Conservation (phyloP, 2,888 invertebrate species). For the Xanthorhoe spadicearia region DNA sequence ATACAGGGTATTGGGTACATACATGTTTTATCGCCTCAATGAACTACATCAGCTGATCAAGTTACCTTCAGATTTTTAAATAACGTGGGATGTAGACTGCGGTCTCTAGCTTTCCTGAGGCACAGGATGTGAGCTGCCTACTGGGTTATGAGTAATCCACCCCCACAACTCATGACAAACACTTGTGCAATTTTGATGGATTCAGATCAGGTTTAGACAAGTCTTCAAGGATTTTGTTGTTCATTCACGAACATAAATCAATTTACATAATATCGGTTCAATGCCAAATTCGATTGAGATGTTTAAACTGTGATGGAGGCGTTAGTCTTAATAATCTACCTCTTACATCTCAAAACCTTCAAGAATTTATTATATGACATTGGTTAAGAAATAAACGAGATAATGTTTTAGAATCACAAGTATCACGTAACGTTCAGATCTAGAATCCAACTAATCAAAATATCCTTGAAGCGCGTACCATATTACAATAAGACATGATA, state of each 20-base stretch:
- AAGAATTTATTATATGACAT: not conserved
- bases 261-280: constrained; percentile 24
- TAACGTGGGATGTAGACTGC: constrained; percentile 56
- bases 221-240: constrained; percentile 22
- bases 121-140: constrained; percentile 49
- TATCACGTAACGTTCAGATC: constrained; percentile 18
- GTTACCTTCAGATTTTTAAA: not conserved
- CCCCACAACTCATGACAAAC: constrained; percentile 50
- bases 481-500: constrained; percentile 48
- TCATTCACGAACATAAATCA: constrained; percentile 23
- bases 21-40: not conserved
- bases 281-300: constrained; percentile 9
- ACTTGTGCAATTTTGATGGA: constrained; percentile 35
- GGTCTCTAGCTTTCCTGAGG: constrained; percentile 47
- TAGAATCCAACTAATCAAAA: constrained; percentile 36
- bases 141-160: constrained; percentile 63
- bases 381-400: not conserved
- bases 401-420: not conserved
- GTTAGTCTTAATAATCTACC: not conserved
- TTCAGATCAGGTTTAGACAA: constrained; percentile 33
- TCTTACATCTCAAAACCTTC: no score
- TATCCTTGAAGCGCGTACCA: constrained; percentile 47
- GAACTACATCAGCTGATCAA: constrained; percentile 10
- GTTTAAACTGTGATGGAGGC: not conserved
- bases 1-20: constrained; percentile 5